These are phyloP conservation scores for Achatina immaculata DNA, from an alignment of 1,140 invertebrate species.

Conservation along the genomic window DNA sequence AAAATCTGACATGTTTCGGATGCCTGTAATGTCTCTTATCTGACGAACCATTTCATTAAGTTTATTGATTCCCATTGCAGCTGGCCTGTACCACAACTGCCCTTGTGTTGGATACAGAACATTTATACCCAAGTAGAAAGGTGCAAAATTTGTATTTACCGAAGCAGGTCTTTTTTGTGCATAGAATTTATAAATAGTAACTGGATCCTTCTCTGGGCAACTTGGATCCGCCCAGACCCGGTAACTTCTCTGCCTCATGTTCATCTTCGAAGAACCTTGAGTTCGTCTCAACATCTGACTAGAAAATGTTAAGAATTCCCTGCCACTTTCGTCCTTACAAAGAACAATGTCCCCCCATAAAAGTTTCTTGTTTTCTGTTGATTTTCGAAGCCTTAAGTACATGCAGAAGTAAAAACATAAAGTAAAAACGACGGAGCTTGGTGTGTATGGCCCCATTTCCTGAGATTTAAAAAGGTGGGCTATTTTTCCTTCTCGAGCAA, in stretches of 20 bases:
- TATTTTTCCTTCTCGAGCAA: constrained; percentile 53
- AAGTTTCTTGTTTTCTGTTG: constrained; percentile 64
- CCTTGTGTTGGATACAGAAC: constrained; percentile 49
- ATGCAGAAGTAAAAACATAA: constrained; percentile 64
- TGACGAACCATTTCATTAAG: constrained; percentile 64
- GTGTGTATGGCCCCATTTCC: constrained; percentile 64
- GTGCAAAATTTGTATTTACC: constrained; percentile 58
- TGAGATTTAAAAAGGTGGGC: constrained; percentile 57
- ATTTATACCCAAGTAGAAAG: constrained; percentile 62
- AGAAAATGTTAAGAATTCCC: constrained; percentile 60
- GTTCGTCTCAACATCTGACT: constrained; percentile 43
- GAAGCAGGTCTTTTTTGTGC: constrained; percentile 53
- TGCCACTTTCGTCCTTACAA: constrained; percentile 49
- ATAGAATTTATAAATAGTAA: constrained; percentile 64
- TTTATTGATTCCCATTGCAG: constrained; percentile 65
- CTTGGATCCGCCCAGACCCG: constrained; percentile 53
- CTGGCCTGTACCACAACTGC: constrained; percentile 61
- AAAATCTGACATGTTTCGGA: constrained; percentile 31
- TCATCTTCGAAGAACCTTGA: constrained; percentile 43
- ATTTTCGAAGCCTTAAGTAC: constrained; percentile 60
- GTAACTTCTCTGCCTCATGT: constrained; percentile 43
- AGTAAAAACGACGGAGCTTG: constrained; percentile 61
- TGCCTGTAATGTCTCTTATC: constrained; percentile 62
- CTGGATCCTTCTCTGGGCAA: constrained; percentile 56
- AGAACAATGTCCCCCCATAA: constrained; percentile 65